phyloP scores from a whole-genome alignment of 2,113 vertebrate genomes.

The Dicaeum eximium region DNA sequence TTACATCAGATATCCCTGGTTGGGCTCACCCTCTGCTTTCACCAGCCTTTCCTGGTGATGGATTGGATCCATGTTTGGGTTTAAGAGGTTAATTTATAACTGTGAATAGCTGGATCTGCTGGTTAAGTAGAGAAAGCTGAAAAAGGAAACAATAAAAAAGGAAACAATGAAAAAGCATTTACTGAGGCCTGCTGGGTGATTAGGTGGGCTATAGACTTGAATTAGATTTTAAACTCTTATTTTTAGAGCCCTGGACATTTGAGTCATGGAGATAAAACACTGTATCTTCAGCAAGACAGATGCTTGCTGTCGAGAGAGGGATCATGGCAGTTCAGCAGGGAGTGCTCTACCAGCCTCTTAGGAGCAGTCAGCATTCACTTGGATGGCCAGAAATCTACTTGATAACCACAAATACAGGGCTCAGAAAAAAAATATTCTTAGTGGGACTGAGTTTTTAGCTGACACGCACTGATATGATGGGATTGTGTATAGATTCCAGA shows the following conservation, averaged over 20 bases:
- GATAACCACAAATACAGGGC: background rate
- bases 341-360: background rate
- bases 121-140: background rate
- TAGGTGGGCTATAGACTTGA: background rate
- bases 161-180: slow-evolving; percentile 4
- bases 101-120: background rate
- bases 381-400: background rate
- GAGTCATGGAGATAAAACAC: background rate
- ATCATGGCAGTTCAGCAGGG: background rate
- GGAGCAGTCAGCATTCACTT: background rate
- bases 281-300: slow-evolving; percentile 9
- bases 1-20: background rate
- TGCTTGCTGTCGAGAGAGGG: background rate
- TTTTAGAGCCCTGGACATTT: background rate
- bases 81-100: background rate
- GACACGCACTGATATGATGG: background rate
- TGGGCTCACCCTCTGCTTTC: background rate
- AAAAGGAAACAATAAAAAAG: background rate
- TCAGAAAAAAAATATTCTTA: background rate
- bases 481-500: background rate
- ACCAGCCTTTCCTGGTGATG: background rate
- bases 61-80: background rate
- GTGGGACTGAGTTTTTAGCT: background rate
- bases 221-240: slow-evolving; percentile 30
- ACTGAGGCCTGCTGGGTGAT: background rate